Evolutionary conservation across 2,113 vertebrate species (phyloP).

Genomic region (Tupaia tana): DNA sequence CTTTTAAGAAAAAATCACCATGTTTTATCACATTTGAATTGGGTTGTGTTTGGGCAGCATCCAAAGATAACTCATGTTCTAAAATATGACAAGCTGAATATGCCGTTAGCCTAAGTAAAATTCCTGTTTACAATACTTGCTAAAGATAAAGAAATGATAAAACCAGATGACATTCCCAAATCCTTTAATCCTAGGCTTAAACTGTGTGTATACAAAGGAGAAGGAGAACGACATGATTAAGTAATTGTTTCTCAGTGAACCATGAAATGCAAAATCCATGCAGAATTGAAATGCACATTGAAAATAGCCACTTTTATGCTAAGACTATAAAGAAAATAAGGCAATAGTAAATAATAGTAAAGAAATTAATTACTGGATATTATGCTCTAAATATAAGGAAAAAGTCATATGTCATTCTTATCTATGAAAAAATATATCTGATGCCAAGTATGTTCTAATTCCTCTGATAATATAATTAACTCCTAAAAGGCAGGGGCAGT

Average conservation of each 20-base stretch:
- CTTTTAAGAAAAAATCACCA: background rate
- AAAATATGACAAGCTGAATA: background rate
- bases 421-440: background rate
- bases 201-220: background rate
- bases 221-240: background rate
- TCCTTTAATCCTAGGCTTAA: background rate
- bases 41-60: background rate
- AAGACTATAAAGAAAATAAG: background rate
- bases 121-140: background rate
- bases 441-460: background rate
- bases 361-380: background rate
- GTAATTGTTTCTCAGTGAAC: background rate
- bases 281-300: background rate
- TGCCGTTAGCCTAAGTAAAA: background rate
- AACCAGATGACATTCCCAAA: background rate
- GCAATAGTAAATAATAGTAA: background rate
- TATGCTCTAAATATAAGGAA: background rate
- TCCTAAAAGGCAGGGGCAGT: background rate
- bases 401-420: background rate
- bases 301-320: background rate
- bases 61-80: background rate
- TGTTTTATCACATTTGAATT: background rate
- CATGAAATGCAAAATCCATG: background rate
- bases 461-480: background rate
- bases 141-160: background rate